A percentile compares a stretch with the other conserved stretches of the same genome.
phyloP scores from a whole-genome alignment of 2,113 vertebrate species.

The Mus pahari region DNA sequence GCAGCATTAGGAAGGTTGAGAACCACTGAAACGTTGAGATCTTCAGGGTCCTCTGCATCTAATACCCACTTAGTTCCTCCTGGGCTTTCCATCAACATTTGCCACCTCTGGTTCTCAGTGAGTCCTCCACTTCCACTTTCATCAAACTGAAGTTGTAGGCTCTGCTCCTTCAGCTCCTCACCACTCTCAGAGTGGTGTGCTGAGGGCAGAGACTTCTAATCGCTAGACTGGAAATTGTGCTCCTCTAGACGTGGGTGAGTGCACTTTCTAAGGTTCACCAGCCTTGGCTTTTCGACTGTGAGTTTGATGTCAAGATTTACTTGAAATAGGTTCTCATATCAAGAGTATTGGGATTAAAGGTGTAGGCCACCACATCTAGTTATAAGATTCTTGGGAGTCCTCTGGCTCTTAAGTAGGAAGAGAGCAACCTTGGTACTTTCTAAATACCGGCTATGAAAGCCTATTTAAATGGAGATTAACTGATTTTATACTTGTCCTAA shows the following conservation, averaged over 20 bases:
- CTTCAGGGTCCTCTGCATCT: conserved; percentile 75
- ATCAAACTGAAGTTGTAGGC: neutral
- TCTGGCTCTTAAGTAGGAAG: conserved; percentile 55
- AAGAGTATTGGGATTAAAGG: neutral
- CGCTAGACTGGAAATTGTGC: conserved; percentile 70
- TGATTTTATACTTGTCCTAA: conserved; percentile 27
- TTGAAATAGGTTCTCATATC: neutral
- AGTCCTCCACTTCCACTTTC: neutral
- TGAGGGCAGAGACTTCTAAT: neutral
- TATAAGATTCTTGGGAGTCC: conserved; percentile 25
- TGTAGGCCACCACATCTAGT: neutral
- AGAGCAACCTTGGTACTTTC: conserved; percentile 60
- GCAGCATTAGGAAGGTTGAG: too few species aligned
- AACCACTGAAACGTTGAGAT: conserved; percentile 69
- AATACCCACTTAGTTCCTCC: conserved; percentile 71
- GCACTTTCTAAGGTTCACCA: neutral
- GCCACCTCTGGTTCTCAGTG: conserved; percentile 10
- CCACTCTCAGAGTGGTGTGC: conserved; percentile 12
- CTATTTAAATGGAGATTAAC: conserved; percentile 22
- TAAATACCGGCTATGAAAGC: neutral
- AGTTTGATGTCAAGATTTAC: conserved; percentile 16
- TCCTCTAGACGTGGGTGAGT: neutral
- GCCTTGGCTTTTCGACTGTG: conserved; percentile 65
- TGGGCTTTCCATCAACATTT: conserved; percentile 74
- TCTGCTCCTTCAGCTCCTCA: conserved; percentile 44